A percentile compares a stretch with the other conserved stretches of the same genome.
These are phyloP conservation scores for Dasyprocta punctata DNA, from an alignment of 2,113 vertebrate species.

Conservation along the genomic window DNA sequence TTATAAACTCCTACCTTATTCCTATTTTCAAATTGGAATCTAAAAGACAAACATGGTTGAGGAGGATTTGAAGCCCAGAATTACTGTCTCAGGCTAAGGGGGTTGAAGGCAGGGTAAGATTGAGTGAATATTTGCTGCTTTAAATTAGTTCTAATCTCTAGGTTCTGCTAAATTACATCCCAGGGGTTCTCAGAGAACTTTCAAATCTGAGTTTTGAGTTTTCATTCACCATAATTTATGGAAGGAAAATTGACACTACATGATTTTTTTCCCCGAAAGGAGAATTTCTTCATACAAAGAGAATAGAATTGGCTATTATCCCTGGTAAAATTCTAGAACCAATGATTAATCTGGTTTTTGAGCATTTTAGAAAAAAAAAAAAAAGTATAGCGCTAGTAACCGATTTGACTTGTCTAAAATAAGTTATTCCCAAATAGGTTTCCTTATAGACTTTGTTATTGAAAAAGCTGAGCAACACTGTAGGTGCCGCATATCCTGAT, in stretches of 20 bases:
- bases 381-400: neutral
- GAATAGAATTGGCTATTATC: constrained; percentile 35
- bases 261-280: neutral
- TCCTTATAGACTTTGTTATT: constrained; percentile 19
- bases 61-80: neutral
- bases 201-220: constrained; percentile 38
- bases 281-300: neutral
- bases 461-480: neutral
- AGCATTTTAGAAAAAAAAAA: constrained; percentile 38
- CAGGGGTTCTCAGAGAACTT: neutral
- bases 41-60: neutral
- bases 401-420: constrained; percentile 17
- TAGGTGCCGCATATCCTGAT: neutral
- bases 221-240: constrained; percentile 13
- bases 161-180: neutral
- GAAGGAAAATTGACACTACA: neutral
- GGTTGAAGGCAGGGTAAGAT: neutral
- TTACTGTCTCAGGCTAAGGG: neutral
- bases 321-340: constrained; percentile 39
- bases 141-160: neutral
- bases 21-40: constrained; percentile 46
- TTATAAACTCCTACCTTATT: neutral
- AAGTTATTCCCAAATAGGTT: constrained; percentile 29
- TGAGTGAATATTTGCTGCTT: neutral
- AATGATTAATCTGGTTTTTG: constrained; percentile 46